Conservation (phyloP, 2,113 vertebrate genomes). For the Crypturellus undulatus region DNA sequence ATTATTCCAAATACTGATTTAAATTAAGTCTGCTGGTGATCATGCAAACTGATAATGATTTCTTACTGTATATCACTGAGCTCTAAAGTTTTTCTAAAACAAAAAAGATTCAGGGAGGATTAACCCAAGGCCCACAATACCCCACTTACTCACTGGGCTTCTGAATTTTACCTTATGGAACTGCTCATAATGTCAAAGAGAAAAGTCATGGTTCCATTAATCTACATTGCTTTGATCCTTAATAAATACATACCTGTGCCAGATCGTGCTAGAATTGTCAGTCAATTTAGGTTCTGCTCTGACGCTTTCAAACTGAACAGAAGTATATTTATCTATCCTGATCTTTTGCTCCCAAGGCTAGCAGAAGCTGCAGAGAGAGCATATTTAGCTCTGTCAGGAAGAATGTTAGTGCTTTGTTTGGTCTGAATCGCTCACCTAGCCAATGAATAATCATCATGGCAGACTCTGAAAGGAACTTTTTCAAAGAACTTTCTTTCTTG, state of each 20-base stretch:
- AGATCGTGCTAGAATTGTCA: neutral
- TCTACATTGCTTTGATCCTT: neutral
- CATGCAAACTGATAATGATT: neutral
- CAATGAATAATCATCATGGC: neutral
- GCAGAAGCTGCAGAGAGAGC: slow-evolving; percentile 50
- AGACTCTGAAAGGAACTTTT: slow-evolving; percentile 48
- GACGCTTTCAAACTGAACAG: neutral
- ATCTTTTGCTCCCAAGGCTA: neutral
- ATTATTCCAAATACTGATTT: neutral
- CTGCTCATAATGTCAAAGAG: neutral
- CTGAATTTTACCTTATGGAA: neutral
- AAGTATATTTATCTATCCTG: neutral
- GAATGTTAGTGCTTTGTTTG: slow-evolving; percentile 15
- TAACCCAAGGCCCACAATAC: neutral
- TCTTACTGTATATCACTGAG: neutral
- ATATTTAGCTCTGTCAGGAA: neutral
- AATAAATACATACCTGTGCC: neutral
- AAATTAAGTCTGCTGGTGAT: neutral
- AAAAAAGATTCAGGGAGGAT: neutral
- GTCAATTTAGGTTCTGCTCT: neutral
- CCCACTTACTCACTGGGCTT: neutral
- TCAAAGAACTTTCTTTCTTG: neutral
- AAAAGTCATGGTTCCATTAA: neutral
- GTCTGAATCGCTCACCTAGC: slow-evolving; percentile 15
- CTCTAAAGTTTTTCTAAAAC: neutral